Evolutionary conservation across 2,888 invertebrate genomes (phyloP).

Genomic region (Cephus spinipes): DNA sequence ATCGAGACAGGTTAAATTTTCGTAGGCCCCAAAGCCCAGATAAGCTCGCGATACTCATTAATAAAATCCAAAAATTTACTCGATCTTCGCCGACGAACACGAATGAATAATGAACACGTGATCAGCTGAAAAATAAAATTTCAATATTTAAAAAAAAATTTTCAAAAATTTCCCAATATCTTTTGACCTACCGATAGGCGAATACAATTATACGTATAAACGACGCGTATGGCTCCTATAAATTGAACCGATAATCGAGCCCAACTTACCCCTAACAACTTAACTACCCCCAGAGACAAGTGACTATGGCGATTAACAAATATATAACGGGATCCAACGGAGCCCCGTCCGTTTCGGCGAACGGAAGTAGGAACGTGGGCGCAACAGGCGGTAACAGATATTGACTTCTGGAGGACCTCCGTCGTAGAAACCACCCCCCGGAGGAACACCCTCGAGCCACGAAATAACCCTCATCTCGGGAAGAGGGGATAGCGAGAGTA

Average conservation of each 20-base stretch:
- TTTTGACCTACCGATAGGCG: too few species aligned
- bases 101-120: background rate
- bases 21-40: background rate
- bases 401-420: constrained; percentile 8
- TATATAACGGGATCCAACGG: background rate
- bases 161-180: too few species aligned
- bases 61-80: background rate
- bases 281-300: background rate
- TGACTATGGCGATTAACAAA: background rate
- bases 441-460: background rate
- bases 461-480: background rate
- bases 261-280: background rate
- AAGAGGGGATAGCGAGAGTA: background rate
- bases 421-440: background rate
- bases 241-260: background rate
- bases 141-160: too few species aligned
- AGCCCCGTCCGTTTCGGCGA: background rate
- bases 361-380: background rate
- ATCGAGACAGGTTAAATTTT: background rate
- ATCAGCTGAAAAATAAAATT: too few species aligned
- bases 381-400: constrained; percentile 4
- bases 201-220: too few species aligned
- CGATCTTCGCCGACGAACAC: background rate
- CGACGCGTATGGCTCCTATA: background rate
- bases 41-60: too few species aligned